Evolutionary conservation across 2,113 vertebrate genomes (phyloP).

Genomic region (Clarias magur): DNA sequence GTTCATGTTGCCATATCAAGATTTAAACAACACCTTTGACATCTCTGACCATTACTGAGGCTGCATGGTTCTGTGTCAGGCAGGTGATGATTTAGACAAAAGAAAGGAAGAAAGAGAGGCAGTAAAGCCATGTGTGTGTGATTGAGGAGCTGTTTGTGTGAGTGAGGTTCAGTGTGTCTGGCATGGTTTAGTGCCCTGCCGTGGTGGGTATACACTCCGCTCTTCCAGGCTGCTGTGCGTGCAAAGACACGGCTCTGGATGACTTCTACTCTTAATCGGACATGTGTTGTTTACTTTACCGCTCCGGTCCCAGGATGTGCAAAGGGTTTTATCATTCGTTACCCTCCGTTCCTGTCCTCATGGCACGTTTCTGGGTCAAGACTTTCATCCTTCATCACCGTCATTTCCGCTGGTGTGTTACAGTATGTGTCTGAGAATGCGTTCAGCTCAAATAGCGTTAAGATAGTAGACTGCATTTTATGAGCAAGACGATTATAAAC

Average conservation of each 20-base stretch:
- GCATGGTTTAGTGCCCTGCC: constrained; percentile 57
- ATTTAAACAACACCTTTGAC: not conserved
- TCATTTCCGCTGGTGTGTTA: constrained; percentile 23
- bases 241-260: constrained; percentile 27
- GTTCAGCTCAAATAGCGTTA: not conserved
- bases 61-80: constrained; percentile 1
- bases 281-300: constrained; percentile 31
- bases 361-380: not conserved
- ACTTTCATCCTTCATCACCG: not conserved
- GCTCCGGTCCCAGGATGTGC: constrained; percentile 17
- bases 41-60: not conserved
- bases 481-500: constrained; percentile 18
- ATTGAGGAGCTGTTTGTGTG: constrained; percentile 61
- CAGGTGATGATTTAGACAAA: not conserved
- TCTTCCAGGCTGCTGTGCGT: constrained; percentile 26
- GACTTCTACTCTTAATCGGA: constrained; percentile 15
- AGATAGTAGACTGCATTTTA: not conserved
- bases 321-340: constrained; percentile 19
- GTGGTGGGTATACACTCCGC: constrained; percentile 58
- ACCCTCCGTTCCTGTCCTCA: not conserved
- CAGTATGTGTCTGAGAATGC: constrained; percentile 12
- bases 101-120: not conserved
- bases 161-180: constrained; percentile 52
- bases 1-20: not conserved
- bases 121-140: constrained; percentile 59